These are phyloP conservation scores for Sylvietta virens DNA, from an alignment of 2,113 vertebrate species.

Conservation along the genomic window DNA sequence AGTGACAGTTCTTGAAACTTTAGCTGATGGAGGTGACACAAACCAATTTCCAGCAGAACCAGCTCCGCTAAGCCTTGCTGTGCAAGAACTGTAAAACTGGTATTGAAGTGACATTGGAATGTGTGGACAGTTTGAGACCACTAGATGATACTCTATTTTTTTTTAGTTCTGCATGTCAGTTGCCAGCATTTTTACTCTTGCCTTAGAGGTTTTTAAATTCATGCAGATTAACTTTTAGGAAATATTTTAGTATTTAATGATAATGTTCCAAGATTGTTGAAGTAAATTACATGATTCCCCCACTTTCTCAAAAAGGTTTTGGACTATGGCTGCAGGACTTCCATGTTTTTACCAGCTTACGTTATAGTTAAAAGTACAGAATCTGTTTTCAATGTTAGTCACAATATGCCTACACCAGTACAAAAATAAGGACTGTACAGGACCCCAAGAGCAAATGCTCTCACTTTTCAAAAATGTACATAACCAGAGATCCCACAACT, in stretches of 20 bases:
- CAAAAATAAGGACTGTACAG: neutral
- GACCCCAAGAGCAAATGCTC: neutral
- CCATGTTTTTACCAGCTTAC: neutral
- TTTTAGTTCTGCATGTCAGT: neutral
- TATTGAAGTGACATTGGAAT: neutral
- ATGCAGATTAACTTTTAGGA: neutral
- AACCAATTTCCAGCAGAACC: neutral
- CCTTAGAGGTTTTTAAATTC: neutral
- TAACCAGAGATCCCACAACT: neutral
- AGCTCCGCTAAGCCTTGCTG: neutral
- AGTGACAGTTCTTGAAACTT: neutral
- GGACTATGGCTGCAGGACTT: neutral
- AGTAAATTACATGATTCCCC: neutral
- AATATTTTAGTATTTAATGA: neutral
- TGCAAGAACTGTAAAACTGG: neutral
- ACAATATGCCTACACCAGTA: neutral
- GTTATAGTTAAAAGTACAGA: neutral
- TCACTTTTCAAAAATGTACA: neutral
- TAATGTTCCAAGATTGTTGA: neutral
- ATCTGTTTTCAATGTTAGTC: neutral
- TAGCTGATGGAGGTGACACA: neutral
- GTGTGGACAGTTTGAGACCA: neutral
- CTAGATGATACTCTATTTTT: neutral
- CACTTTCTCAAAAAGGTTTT: neutral
- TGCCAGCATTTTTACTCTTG: neutral